A percentile compares a stretch with the other conserved stretches of the same genome.
These are phyloP conservation scores for Poecilia velifera DNA, from an alignment of 2,797 vertebrate genomes.

Conservation along the genomic window DNA sequence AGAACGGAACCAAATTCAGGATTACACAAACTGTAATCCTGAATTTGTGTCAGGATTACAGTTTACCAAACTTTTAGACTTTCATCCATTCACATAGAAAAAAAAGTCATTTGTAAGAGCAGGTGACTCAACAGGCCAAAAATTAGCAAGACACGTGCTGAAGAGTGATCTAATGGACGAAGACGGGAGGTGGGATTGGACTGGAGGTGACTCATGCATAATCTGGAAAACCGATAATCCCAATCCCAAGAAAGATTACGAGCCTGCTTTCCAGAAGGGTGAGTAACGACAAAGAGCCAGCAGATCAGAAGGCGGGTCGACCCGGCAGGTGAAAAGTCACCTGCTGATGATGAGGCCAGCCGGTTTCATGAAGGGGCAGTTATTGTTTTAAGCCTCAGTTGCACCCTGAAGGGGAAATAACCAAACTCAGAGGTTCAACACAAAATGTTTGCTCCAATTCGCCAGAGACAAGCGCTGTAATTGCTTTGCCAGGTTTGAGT, in stretches of 20 bases:
- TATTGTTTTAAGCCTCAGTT: not conserved
- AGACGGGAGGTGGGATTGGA: slow-evolving; percentile 39
- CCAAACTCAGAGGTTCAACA: not conserved
- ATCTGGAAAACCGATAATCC: slow-evolving; percentile 69
- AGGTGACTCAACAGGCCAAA: slow-evolving; percentile 41
- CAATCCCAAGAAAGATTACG: slow-evolving; percentile 56
- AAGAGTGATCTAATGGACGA: slow-evolving; percentile 31
- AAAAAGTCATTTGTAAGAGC: not conserved
- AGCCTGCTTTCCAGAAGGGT: not conserved
- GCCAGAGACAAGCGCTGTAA: slow-evolving; percentile 63
- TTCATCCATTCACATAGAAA: not conserved
- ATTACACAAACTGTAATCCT: not conserved
- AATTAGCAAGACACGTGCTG: slow-evolving; percentile 33
- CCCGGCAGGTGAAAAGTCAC: slow-evolving; percentile 7
- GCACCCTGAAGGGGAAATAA: not conserved
- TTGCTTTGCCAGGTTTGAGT: slow-evolving; percentile 51
- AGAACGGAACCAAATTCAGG: no score
- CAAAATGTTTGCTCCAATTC: slow-evolving; percentile 25
- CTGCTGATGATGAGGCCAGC: not conserved
- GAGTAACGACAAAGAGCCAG: slow-evolving; percentile 20
- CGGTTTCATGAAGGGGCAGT: not conserved
- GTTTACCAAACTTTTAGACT: not conserved
- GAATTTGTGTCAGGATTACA: not conserved
- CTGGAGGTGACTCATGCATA: slow-evolving; percentile 52
- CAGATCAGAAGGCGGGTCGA: slow-evolving; percentile 21